phyloP scores from a whole-genome alignment of 2,888 invertebrate species.

The Mayetiola destructor region DNA sequence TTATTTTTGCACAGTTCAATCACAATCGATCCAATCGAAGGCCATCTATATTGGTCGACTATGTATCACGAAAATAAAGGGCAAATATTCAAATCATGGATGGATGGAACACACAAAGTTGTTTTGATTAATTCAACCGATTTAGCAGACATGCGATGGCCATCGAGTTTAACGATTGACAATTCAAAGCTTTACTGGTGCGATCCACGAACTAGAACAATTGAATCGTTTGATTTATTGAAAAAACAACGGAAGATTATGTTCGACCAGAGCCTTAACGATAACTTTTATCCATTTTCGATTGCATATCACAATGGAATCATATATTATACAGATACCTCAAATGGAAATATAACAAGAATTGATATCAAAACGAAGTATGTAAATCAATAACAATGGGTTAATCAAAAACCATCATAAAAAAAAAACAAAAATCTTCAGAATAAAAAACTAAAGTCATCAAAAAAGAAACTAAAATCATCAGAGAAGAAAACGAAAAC shows the following conservation, averaged over 20 bases:
- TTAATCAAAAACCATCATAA: too few species aligned
- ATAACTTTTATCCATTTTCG: constrained; percentile 51
- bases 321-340: constrained; percentile 57
- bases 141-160: constrained; percentile 31
- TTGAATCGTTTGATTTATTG: constrained; percentile 48
- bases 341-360: constrained; percentile 43
- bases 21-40: constrained; percentile 50
- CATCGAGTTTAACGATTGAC: constrained; percentile 60
- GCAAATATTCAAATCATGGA: constrained; percentile 51
- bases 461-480: background rate
- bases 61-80: constrained; percentile 28
- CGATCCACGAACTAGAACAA: constrained; percentile 51
- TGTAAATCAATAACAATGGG: too few species aligned
- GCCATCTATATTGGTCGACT: constrained; percentile 60
- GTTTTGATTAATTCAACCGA: constrained; percentile 39
- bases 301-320: constrained; percentile 47
- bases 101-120: constrained; percentile 55
- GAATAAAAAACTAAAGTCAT: constrained; percentile 16
- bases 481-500: too few species aligned
- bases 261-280: constrained; percentile 32
- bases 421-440: too few species aligned
- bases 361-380: too few species aligned
- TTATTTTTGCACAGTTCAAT: constrained; percentile 40
- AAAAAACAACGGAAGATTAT: constrained; percentile 40
- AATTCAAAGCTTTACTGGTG: constrained; percentile 50